A percentile compares a stretch with the other conserved stretches of the same genome.
Evolutionary conservation across 2,888 invertebrate species (phyloP).

Genomic region (Rhopalosiphum nymphaeae): DNA sequence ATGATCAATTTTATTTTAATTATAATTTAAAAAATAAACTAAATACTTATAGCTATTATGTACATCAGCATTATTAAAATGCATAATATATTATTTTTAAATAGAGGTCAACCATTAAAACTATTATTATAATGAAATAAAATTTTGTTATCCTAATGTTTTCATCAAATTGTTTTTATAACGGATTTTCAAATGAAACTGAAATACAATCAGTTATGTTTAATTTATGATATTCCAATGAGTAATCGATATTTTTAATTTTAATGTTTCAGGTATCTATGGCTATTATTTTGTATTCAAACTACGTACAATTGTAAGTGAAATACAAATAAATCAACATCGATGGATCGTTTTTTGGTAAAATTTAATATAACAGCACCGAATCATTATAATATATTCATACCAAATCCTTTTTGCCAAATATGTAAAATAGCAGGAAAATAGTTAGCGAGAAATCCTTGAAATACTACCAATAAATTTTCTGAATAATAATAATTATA

Average conservation of each 20-base stretch:
- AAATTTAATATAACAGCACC: background rate
- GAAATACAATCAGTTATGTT: background rate
- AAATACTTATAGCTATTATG: background rate
- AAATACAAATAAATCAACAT: background rate
- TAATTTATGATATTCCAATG: background rate
- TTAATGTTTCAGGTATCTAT: constrained; percentile 5
- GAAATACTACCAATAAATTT: background rate
- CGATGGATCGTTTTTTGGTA: background rate
- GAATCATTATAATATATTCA: background rate
- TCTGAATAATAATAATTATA: background rate
- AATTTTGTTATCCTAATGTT: background rate
- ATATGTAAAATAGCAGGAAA: background rate
- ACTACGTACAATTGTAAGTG: background rate
- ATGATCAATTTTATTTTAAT: background rate
- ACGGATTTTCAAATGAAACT: background rate
- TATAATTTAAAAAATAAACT: background rate
- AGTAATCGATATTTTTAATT: background rate
- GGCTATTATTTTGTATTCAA: constrained; percentile 5
- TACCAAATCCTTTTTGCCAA: background rate
- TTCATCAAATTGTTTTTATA: background rate
- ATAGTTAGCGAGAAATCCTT: background rate
- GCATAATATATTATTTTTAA: background rate
- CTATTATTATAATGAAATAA: background rate
- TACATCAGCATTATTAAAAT: background rate
- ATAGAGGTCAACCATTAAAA: background rate